phyloP scores from a whole-genome alignment of 2,113 vertebrate species.

The Riparia riparia region DNA sequence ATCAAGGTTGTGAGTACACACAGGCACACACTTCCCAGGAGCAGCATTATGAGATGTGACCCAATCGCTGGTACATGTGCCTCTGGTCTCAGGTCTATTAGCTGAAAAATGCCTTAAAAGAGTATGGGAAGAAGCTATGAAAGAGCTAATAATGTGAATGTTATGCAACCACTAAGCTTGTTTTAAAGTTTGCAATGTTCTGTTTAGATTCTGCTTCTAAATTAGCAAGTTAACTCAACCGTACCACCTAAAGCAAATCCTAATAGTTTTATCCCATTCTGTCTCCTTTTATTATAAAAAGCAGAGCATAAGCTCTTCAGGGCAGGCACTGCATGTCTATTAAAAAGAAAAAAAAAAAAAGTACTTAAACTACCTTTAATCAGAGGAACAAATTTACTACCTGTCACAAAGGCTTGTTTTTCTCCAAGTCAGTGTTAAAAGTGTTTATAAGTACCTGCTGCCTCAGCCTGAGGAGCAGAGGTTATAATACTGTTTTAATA shows the following conservation, averaged over 20 bases:
- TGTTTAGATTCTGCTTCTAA: background rate
- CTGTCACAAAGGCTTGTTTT: background rate
- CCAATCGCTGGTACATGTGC: rapidly evolving
- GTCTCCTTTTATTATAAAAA: background rate
- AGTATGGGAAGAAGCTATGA: background rate
- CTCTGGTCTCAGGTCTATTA: background rate
- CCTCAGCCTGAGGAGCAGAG: background rate
- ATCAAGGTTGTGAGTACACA: background rate
- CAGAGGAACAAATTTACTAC: background rate
- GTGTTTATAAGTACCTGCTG: background rate
- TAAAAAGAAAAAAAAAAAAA: background rate
- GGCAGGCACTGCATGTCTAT: background rate
- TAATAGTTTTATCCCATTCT: background rate
- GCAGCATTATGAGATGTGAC: background rate
- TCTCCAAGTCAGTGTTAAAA: background rate
- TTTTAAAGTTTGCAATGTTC: slow-evolving; percentile 24
- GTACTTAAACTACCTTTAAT: background rate
- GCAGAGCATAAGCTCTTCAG: background rate
- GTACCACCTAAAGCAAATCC: background rate
- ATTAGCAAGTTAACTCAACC: slow-evolving; percentile 4
- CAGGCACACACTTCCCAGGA: background rate
- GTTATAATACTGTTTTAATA: background rate
- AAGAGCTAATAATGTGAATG: slow-evolving; percentile 2
- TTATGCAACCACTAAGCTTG: slow-evolving; percentile 35
- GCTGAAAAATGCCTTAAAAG: background rate